These are phyloP conservation scores for Nephrotoma flavescens DNA, from an alignment of 2,888 invertebrate genomes.

Conservation along the genomic window DNA sequence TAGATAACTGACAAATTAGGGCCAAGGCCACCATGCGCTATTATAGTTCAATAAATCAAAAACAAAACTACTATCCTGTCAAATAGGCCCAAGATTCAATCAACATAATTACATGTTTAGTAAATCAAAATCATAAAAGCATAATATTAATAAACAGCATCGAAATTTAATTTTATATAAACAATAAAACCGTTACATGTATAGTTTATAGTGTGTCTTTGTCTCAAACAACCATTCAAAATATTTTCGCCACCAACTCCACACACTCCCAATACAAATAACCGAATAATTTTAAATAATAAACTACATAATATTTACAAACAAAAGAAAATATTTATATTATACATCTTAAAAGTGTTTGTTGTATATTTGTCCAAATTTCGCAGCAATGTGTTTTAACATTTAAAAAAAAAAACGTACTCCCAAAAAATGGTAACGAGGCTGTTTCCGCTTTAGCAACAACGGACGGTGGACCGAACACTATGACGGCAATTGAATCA, in stretches of 20 bases:
- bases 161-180: not conserved
- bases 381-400: not conserved
- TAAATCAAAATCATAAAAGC: not conserved
- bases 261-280: not conserved
- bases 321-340: not conserved
- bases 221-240: not conserved
- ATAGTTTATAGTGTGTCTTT: not conserved
- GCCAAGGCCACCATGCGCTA: too few species aligned
- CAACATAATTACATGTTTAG: not conserved
- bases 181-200: not conserved
- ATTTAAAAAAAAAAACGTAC: constrained; percentile 39
- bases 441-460: constrained; percentile 80
- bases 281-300: not conserved
- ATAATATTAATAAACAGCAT: not conserved
- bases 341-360: not conserved
- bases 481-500: constrained; percentile 72
- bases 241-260: not conserved
- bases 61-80: not conserved
- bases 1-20: too few species aligned
- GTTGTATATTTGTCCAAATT: not conserved
- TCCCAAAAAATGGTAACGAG: constrained; percentile 75
- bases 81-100: not conserved
- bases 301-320: not conserved
- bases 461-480: constrained; percentile 72
- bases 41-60: not conserved